These are phyloP conservation scores for Cyphomyrmex costatus DNA, from an alignment of 1,140 invertebrate species.

Conservation along the genomic window DNA sequence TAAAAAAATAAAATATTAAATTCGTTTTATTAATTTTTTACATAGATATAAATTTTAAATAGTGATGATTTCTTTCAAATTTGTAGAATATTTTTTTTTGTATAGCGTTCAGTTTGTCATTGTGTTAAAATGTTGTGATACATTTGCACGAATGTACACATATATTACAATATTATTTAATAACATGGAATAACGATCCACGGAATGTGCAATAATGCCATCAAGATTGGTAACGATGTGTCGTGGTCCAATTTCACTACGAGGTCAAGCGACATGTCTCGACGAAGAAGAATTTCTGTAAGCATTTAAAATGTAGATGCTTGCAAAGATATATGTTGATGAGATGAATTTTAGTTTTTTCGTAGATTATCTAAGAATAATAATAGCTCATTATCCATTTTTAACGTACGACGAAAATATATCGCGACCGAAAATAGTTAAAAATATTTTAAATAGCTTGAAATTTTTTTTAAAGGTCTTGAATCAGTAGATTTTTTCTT, in stretches of 20 bases:
- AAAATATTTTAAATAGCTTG: background rate
- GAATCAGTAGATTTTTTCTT: background rate
- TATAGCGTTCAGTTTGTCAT: background rate
- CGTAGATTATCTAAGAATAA: too few relatives aligned
- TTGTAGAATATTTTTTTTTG: background rate
- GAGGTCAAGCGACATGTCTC: constrained; percentile 66
- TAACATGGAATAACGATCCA: constrained; percentile 47
- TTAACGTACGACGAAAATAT: background rate
- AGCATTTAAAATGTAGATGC: constrained; percentile 3
- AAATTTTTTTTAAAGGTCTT: background rate
- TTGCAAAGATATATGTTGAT: background rate
- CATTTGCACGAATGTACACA: background rate
- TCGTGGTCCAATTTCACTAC: constrained; percentile 75
- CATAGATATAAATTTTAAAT: background rate
- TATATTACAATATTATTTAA: constrained; percentile 20
- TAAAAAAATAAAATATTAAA: background rate
- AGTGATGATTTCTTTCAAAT: background rate
- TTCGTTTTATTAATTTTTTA: constrained; percentile 4
- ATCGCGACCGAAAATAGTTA: background rate
- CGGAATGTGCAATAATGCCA: constrained; percentile 42
- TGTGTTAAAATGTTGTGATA: background rate
- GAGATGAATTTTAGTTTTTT: background rate
- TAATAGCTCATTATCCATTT: background rate
- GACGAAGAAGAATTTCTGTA: constrained; percentile 38
- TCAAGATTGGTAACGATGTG: constrained; percentile 30